Base-by-base conservation (phyloP, 2,797 vertebrate species). In the Dryobates pubescens region DNA sequence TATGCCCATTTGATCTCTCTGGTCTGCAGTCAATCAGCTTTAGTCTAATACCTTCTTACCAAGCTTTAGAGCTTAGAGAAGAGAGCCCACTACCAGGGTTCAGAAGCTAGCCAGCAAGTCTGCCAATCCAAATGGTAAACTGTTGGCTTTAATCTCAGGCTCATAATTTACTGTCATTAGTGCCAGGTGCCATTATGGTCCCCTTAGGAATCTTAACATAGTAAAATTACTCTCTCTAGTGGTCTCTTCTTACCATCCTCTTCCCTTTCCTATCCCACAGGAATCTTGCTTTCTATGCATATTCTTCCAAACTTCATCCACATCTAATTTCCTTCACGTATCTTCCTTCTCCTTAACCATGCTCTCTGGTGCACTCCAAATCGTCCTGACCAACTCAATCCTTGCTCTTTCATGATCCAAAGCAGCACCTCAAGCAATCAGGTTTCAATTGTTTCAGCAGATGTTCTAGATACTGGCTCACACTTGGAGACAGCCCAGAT, bases 31-130 rank as follows among this genome's bases (percentile, higher is more conserved):
- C 94, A 95, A 72, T 74, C 67, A 57, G 88, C 69, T 92, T 90
- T 69, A 83, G 62, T 34, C 71, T 92, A 96, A 95, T 85, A 93
- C n/a, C 92, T 82, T 93, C 93, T 95, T 88, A 93, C 81, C 80
- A 92, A 70, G 59, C 82, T 91, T 90, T 70, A 88, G 80, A 80
- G 71, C 62, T 94, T 88, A 71, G 54, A 89, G 58, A 76, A 80
- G 74, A 90, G 81, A 59, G 61, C n/a, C 71, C 23, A 77, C 72
- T 77, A 92, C 77, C 80, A 93, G 77, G 82, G 38, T 61, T 89
- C 65, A 78, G 89, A 85, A 92, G 27, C 30, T n/a, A 88, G 93
- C 88, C 94, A 96, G 62, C 85, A 86, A 88, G 69, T 38, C 72
- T 84, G 88, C 77, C 93, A 93, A 94, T 80, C 73, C 78, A 92